A percentile compares a stretch with the other conserved stretches of the same genome.
phyloP scores from a whole-genome alignment of 2,113 vertebrate genomes.

The Paramormyrops kingsleyae region DNA sequence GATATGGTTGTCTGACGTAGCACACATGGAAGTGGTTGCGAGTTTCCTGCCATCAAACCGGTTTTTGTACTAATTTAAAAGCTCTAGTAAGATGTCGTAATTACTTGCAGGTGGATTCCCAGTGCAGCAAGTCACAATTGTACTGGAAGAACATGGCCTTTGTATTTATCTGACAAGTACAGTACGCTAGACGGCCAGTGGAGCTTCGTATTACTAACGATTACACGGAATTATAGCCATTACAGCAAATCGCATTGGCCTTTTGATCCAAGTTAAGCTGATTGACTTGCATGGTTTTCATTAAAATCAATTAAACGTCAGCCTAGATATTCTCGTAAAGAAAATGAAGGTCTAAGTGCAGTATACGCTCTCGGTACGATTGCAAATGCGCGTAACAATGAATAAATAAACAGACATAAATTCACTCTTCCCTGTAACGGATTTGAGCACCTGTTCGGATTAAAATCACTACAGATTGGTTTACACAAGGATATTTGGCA shows the following conservation, averaged over 20 bases:
- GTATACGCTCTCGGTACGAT: conserved; percentile 47
- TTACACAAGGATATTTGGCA: not conserved
- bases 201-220: conserved; percentile 64
- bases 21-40: conserved; percentile 61
- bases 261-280: conserved; percentile 61
- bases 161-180: conserved; percentile 67
- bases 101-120: conserved; percentile 63
- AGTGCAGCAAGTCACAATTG: conserved; percentile 52
- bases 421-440: not conserved
- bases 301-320: conserved; percentile 46
- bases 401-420: not conserved
- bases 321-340: conserved; percentile 50
- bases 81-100: conserved; percentile 66
- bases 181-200: conserved; percentile 55
- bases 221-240: conserved; percentile 62
- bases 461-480: not conserved
- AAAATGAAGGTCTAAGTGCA: conserved; percentile 31
- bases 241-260: conserved; percentile 64
- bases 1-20: conserved; percentile 44
- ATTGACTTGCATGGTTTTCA: conserved; percentile 71
- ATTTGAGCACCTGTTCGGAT: not conserved
- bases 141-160: conserved; percentile 60
- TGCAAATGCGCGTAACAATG: conserved; percentile 12
- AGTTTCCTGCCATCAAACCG: conserved; percentile 56
- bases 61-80: conserved; percentile 70